These are phyloP conservation scores for Aphis gossypii DNA, from an alignment of 1,140 invertebrate genomes.

Conservation along the genomic window DNA sequence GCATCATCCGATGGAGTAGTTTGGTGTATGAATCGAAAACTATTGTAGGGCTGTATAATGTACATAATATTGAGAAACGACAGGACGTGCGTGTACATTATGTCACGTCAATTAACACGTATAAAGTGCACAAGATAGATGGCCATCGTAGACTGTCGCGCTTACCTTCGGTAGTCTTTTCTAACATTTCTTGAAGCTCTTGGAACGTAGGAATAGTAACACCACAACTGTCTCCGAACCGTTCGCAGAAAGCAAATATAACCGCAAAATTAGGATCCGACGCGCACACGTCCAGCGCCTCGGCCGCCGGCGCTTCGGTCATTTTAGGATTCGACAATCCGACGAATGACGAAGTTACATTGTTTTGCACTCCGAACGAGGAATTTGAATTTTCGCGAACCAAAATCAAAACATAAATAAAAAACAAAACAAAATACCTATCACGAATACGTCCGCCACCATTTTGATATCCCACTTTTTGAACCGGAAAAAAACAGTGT, in stretches of 20 bases:
- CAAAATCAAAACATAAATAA: slow-evolving; percentile 56
- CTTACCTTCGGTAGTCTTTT: slow-evolving; percentile 85
- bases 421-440: slow-evolving; percentile 55
- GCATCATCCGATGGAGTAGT: not conserved
- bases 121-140: not conserved
- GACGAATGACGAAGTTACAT: not conserved
- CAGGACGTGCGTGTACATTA: not conserved
- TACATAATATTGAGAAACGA: not conserved
- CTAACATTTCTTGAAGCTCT: slow-evolving; percentile 85
- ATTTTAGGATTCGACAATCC: not conserved
- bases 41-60: not conserved
- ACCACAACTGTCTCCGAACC: slow-evolving; percentile 83
- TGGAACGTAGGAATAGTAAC: slow-evolving; percentile 78
- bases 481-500: slow-evolving; percentile 55
- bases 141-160: not conserved
- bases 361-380: not conserved
- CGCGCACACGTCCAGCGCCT: slow-evolving; percentile 69
- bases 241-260: slow-evolving; percentile 91
- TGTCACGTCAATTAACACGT: not conserved
- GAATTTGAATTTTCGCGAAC: slow-evolving; percentile 40
- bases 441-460: slow-evolving; percentile 52
- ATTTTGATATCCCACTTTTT: slow-evolving; percentile 58
- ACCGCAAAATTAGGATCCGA: slow-evolving; percentile 95
- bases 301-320: not conserved
- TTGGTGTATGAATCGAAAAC: not conserved